A percentile compares a stretch with the other conserved stretches of the same genome.
Conservation (phyloP, 2,113 vertebrate species). For the Myiopsitta monachus region DNA sequence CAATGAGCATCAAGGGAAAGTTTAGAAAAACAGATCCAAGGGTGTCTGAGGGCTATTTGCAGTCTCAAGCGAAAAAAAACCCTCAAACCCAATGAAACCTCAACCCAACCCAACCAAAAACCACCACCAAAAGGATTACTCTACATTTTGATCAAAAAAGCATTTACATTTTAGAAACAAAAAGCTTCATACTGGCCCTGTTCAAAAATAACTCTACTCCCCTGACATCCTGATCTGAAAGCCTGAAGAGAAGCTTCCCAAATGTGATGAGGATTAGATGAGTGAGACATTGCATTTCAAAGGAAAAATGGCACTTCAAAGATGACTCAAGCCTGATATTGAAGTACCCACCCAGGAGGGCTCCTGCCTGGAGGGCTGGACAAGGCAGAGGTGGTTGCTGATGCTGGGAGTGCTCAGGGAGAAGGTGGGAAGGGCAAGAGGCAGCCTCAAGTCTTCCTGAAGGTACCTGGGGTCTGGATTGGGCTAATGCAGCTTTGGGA, state of each 20-base stretch:
- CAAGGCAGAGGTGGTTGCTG: background rate
- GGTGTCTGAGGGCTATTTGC: background rate
- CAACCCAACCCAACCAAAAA: background rate
- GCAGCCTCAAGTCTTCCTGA: background rate
- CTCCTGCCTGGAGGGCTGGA: slow-evolving; percentile 4
- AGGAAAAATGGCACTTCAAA: slow-evolving; percentile 52
- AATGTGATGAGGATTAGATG: slow-evolving; percentile 30
- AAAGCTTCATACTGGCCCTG: slow-evolving; percentile 5
- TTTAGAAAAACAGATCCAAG: background rate
- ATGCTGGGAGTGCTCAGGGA: background rate
- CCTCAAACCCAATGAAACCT: background rate
- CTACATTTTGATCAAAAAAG: background rate
- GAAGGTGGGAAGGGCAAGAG: background rate
- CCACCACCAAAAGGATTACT: background rate
- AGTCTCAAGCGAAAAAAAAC: background rate
- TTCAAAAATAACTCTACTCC: slow-evolving; percentile 51
- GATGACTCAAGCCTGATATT: background rate
- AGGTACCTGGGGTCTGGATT: background rate
- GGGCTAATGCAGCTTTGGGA: background rate
- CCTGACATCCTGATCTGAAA: background rate
- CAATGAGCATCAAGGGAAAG: background rate
- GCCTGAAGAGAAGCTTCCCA: slow-evolving; percentile 34
- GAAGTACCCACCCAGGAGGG: slow-evolving; percentile 38
- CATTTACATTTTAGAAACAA: background rate
- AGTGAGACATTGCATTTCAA: slow-evolving; percentile 61